These are phyloP conservation scores for Tiaroga cobitis DNA, from an alignment of 2,797 vertebrate species.

Conservation along the genomic window DNA sequence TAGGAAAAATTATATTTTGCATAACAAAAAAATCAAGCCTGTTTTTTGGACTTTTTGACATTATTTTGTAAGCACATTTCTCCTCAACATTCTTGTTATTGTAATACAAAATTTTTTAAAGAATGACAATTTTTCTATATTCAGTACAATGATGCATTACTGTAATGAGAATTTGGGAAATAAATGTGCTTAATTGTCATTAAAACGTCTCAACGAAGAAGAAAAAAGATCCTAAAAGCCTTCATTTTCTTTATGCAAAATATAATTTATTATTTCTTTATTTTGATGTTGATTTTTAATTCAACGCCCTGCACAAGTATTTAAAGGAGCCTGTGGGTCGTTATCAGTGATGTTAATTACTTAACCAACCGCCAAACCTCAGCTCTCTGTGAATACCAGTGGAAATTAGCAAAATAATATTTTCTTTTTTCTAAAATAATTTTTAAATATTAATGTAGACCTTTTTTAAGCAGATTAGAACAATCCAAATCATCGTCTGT, in stretches of 20 bases:
- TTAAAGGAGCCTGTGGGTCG: neutral
- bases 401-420: neutral
- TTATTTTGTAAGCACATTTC: neutral
- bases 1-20: neutral
- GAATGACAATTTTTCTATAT: neutral
- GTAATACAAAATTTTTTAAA: too few species aligned
- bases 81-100: neutral
- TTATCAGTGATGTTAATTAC: neutral
- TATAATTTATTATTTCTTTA: neutral
- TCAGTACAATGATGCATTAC: neutral
- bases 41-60: slow-evolving; percentile 2
- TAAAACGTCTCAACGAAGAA: neutral
- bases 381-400: neutral
- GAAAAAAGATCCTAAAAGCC: neutral
- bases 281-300: neutral
- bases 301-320: neutral
- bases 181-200: neutral
- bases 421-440: neutral
- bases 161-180: neutral
- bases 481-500: neutral
- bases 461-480: slow-evolving; percentile 3
- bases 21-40: neutral
- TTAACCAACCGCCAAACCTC: neutral
- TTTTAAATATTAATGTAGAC: neutral
- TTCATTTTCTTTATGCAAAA: neutral